Percentiles rank a stretch among this genome's conserved stretches.
phyloP scores from a whole-genome alignment of 1,140 invertebrate genomes.

The Panulirus ornatus region DNA sequence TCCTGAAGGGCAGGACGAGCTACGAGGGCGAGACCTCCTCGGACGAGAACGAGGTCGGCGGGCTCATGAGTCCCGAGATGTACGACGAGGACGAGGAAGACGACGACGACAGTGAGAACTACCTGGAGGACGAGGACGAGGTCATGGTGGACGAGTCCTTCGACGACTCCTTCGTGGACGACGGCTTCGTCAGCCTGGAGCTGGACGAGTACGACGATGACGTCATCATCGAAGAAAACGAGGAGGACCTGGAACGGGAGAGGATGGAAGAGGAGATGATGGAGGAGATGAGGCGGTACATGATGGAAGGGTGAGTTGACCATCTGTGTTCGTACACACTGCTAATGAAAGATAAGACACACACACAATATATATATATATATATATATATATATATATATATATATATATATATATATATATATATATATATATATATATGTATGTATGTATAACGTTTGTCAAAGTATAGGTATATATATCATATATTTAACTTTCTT shows the following conservation, averaged over 20 bases:
- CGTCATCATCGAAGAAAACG: constrained; percentile 63
- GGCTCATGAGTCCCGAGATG: not conserved
- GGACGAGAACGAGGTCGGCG: constrained; percentile 1
- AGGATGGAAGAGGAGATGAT: constrained; percentile 56
- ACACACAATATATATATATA: not conserved
- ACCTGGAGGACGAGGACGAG: constrained; percentile 45
- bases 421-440: too few relatives aligned
- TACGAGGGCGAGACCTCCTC: constrained; percentile 26
- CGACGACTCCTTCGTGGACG: constrained; percentile 61
- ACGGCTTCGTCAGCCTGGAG: constrained; percentile 62
- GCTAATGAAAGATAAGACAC: too few relatives aligned
- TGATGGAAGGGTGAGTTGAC: constrained; percentile 32
- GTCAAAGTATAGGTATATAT: too few relatives aligned
- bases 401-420: too few relatives aligned
- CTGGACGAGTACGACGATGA: constrained; percentile 62
- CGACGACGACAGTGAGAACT: constrained; percentile 27
- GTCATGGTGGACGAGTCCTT: constrained; percentile 39
- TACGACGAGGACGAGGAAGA: not conserved
- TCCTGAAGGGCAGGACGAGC: constrained; percentile 31
- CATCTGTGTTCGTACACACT: too few relatives aligned
- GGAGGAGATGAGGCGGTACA: constrained; percentile 30
- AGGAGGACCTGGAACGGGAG: constrained; percentile 53
- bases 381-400: too few relatives aligned
- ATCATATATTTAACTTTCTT: too few relatives aligned
- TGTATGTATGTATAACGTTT: too few relatives aligned